Evolutionary conservation across 2,888 invertebrate species (phyloP).

Genomic region (Incurvaria masculella): DNA sequence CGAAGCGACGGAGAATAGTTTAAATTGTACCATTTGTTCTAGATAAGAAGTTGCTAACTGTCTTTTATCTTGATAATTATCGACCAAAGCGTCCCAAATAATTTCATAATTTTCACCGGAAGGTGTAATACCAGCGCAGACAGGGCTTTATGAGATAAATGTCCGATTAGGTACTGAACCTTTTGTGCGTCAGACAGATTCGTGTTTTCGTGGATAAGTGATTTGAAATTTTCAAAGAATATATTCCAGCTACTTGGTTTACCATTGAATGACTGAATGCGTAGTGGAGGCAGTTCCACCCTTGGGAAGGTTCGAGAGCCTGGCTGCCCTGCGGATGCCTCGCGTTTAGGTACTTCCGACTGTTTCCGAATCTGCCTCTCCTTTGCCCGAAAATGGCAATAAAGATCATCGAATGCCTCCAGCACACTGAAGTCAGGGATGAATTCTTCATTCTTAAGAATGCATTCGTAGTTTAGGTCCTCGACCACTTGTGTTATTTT

Average conservation of each 20-base stretch:
- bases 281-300: too few species aligned
- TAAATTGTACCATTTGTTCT: not conserved
- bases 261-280: not conserved
- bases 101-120: slow-evolving; percentile 19
- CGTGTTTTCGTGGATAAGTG: not conserved
- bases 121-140: slow-evolving; percentile 24
- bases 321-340: too few species aligned
- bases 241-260: not conserved
- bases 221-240: slow-evolving; percentile 3
- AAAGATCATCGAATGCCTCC: too few species aligned
- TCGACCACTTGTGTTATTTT: too few species aligned
- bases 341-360: too few species aligned
- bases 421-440: too few species aligned
- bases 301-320: too few species aligned
- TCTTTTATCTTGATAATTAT: slow-evolving; percentile 1
- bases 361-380: too few species aligned
- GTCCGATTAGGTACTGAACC: not conserved
- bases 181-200: not conserved
- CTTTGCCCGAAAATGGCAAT: too few species aligned
- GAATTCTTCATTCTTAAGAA: too few species aligned
- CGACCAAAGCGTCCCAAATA: slow-evolving; percentile 1
- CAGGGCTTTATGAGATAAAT: not conserved
- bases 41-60: not conserved
- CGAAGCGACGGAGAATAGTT: not conserved
- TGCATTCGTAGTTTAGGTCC: too few species aligned